Evolutionary conservation across 2,888 invertebrate genomes (phyloP), one percentile per base, ranked within the genome.

Genomic region (Cyrtodaria siliqua): DNA sequence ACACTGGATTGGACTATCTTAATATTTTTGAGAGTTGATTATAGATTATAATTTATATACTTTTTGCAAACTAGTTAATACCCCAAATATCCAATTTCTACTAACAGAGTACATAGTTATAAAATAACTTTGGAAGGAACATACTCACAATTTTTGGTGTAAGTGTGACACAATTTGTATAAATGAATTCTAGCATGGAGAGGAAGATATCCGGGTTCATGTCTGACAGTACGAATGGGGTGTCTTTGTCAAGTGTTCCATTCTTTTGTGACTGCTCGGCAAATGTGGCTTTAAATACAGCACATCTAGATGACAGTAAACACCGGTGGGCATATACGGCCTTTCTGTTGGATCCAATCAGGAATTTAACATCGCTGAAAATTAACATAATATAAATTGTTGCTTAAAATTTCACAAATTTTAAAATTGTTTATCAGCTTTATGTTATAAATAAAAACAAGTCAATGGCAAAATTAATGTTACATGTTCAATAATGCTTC

Each of bases 241-340:
- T 86, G 29, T 91, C 89, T 70, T 87, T 86, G 59, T 90, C 91
- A 18, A 79, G 78, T 1, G 79, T 74, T 40, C 77, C 78, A 63
- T 81, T 82, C 56, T 83, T 82, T 67, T 86, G 76, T 23, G 86
- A 69, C 66, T 87, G 87, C 9, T 92, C 91, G 9, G 86, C 82
- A 82, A 92, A 91, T 89, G 92, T 92, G 27, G 91, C 91, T 52
- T 88, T 86, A 81, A 92, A 92, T 9, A 92, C 91, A 26, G 91
- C 90, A 81, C 92, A 92, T 26, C 92, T 75, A 27, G 90, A 88
- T 6, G 91, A 82, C 56, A 92, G 68, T 23, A 92, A 87, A 67
- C 89, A 89, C 33, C 90, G 81, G 68, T 92, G 92, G 16, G 90
- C 91, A 81, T 87, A 88, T 38, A 92, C 78, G 20, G 87, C 79